Percentiles rank a stretch among this genome's conserved stretches.
phyloP scores from a whole-genome alignment of 1,140 invertebrate species.

The Bicyclus anynana region DNA sequence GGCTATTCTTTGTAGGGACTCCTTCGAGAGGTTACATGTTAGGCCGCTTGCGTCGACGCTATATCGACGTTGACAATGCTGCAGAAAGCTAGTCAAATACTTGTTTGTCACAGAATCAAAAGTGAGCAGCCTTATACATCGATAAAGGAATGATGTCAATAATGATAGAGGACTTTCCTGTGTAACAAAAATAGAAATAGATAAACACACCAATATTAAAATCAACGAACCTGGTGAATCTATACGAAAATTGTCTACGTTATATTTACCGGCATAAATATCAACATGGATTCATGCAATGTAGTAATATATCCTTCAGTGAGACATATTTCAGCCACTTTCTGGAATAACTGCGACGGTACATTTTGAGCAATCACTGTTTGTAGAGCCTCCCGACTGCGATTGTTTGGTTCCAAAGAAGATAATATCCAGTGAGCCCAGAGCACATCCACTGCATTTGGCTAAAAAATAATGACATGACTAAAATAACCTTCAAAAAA shows the following conservation, averaged over 20 bases:
- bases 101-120: constrained; percentile 54
- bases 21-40: constrained; percentile 78
- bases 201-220: too few species aligned
- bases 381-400: constrained; percentile 49
- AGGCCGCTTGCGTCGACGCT: constrained; percentile 48
- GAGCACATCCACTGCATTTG: constrained; percentile 79
- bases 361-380: constrained; percentile 45
- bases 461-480: constrained; percentile 61
- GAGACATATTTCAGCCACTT: constrained; percentile 76
- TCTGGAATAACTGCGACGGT: constrained; percentile 57
- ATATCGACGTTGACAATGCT: constrained; percentile 56
- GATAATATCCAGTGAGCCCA: constrained; percentile 81
- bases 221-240: too few species aligned
- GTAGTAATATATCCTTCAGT: constrained; percentile 74
- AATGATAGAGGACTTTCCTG: constrained; percentile 79
- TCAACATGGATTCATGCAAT: constrained; percentile 78
- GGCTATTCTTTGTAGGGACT: constrained; percentile 60
- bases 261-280: constrained; percentile 82
- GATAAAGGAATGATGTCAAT: constrained; percentile 72
- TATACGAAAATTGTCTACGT: too few species aligned
- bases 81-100: constrained; percentile 46
- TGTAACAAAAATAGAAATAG: not conserved
- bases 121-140: constrained; percentile 44
- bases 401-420: constrained; percentile 53
- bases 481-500: not conserved